Evolutionary conservation across 2,797 vertebrate genomes (phyloP).

Genomic region (Lacerta agilis): DNA sequence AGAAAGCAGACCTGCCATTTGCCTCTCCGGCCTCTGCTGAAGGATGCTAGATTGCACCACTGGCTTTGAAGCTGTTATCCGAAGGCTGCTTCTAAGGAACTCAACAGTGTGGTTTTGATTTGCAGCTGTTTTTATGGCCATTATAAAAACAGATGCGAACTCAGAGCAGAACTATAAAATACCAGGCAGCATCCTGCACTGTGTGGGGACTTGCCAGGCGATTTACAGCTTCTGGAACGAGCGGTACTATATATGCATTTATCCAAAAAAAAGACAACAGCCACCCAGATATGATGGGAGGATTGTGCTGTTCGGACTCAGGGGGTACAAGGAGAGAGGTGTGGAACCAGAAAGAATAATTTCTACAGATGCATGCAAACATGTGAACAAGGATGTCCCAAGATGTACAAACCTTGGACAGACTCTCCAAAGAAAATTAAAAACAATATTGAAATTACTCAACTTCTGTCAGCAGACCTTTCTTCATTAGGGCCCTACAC

Average conservation of each 20-base stretch:
- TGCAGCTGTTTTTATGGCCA: slow-evolving; percentile 69
- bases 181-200: slow-evolving; percentile 40
- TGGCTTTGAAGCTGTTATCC: slow-evolving; percentile 71
- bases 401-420: not conserved
- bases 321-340: not conserved
- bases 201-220: slow-evolving; percentile 7
- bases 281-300: not conserved
- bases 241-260: not conserved
- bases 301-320: slow-evolving; percentile 1
- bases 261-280: not conserved
- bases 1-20: not conserved
- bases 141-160: slow-evolving; percentile 72
- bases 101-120: slow-evolving; percentile 70
- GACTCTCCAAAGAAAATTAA: not conserved
- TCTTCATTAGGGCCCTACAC: not conserved
- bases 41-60: slow-evolving; percentile 20
- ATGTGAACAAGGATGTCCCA: not conserved
- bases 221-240: slow-evolving; percentile 25
- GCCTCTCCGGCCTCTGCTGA: not conserved
- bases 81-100: slow-evolving; percentile 30
- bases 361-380: not conserved
- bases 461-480: not conserved
- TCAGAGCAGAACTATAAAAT: slow-evolving; percentile 64
- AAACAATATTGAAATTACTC: not conserved
- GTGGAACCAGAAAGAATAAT: not conserved